Conservation (phyloP, 1,140 invertebrate species). For the Chlorops oryzae region DNA sequence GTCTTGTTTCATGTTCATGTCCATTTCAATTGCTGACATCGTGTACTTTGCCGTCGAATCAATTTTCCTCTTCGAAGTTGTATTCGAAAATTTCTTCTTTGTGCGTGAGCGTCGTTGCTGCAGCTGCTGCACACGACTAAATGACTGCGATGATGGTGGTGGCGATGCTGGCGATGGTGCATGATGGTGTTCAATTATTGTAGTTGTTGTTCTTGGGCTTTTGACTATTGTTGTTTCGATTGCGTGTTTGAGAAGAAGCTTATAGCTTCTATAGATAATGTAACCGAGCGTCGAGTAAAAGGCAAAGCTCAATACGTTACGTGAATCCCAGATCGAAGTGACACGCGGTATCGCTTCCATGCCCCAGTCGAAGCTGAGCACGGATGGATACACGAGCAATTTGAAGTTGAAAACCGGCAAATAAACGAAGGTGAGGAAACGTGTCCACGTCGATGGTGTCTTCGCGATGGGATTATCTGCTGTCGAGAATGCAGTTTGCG, state of each 20-base stretch:
- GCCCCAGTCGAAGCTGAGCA: constrained; percentile 90
- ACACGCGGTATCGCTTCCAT: constrained; percentile 88
- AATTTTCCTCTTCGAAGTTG: not conserved
- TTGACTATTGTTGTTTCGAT: constrained; percentile 21
- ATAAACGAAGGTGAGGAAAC: constrained; percentile 79
- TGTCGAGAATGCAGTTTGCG: constrained; percentile 71
- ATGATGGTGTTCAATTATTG: too few species aligned
- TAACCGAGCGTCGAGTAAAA: constrained; percentile 59
- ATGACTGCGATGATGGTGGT: constrained; percentile 1
- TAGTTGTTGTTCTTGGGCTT: too few species aligned
- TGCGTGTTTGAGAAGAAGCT: constrained; percentile 35
- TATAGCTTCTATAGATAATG: constrained; percentile 7
- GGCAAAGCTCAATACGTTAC: constrained; percentile 65
- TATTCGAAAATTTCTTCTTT: constrained; percentile 16
- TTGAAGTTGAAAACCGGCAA: constrained; percentile 81
- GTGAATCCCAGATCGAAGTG: constrained; percentile 61
- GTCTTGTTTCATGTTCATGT: too few species aligned
- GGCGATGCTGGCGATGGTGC: too few species aligned
- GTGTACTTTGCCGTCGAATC: not conserved
- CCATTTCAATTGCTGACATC: too few species aligned
- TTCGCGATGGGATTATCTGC: constrained; percentile 87
- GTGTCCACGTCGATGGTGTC: constrained; percentile 61
- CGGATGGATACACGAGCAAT: constrained; percentile 73
- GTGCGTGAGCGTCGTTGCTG: constrained; percentile 21
- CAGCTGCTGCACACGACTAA: constrained; percentile 2